Percentiles rank a stretch among this genome's conserved stretches.
Evolutionary conservation across 2,113 vertebrate genomes (phyloP).

Genomic region (Caretta caretta): DNA sequence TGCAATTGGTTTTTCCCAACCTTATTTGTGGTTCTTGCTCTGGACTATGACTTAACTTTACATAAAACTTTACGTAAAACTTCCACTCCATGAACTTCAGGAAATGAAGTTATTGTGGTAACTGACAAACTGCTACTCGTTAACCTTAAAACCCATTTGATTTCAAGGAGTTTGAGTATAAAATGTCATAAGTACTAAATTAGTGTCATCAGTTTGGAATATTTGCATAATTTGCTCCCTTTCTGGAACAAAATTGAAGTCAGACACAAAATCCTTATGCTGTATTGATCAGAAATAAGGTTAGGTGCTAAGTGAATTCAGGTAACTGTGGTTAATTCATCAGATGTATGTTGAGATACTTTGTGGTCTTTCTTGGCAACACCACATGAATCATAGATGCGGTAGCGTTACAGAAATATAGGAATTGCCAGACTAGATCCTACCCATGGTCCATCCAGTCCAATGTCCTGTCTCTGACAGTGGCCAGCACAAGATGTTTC

Average conservation of each 20-base stretch:
- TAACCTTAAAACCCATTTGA: not conserved
- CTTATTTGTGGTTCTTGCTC: constrained; percentile 31
- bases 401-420: not conserved
- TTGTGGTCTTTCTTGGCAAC: not conserved
- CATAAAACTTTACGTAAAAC: not conserved
- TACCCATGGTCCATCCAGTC: not conserved
- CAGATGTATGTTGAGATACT: not conserved
- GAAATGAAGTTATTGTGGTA: not conserved
- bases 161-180: not conserved
- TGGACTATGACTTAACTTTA: not conserved
- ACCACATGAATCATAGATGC: not conserved
- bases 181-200: not conserved
- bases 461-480: not conserved
- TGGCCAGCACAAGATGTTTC: not conserved
- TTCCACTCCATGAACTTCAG: not conserved
- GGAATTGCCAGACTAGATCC: not conserved
- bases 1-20: not conserved
- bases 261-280: not conserved
- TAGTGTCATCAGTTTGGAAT: not conserved
- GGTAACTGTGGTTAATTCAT: not conserved
- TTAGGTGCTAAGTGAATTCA: not conserved
- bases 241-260: not conserved
- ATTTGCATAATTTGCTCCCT: not conserved
- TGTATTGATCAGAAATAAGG: not conserved
- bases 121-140: not conserved